Base-by-base conservation (phyloP, 23 tunicate species). In the Halocynthia roretzi region DNA sequence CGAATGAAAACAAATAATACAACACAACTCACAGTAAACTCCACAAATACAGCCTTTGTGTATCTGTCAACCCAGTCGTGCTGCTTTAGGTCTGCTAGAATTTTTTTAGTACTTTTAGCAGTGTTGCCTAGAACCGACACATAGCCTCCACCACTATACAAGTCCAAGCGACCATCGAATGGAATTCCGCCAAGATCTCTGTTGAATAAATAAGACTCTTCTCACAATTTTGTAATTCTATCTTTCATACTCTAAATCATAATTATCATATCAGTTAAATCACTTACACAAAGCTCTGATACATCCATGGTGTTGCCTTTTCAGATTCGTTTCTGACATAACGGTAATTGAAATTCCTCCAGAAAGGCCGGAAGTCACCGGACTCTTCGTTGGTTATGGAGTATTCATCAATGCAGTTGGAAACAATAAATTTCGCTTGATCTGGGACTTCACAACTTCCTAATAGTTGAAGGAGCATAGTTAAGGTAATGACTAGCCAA, bases 121-220 rank as follows among this genome's bases (percentile, higher is more conserved):
- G 89, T 91, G 70, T 81, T 82, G 0, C 87, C 91, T 44, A 91
- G 80, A 8, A 84, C 85, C 10, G 86, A 84, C 21, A 87, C 80
- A 54, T 91, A 91, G 6, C 97, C 97, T 15, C 97, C 97, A 54
- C 97, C 97, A 61, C 77, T 77, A 76, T 91, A 85, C 72, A 77
- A 62, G 71, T 86, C 68, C 9, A 70, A 17, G 55, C 57, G 8
- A 8, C 91, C 97, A 21, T 81, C 56, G 61, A 57, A 91, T 9
- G 91, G 91, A 19, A 65, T 65, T 10, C 97, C 97, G 63, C 76
- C 95, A 7, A 88, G 81, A 10, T 88, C 81, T 6, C 96, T 89
- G 77, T 8, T 64, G 67, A 50, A 52, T 9, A 71, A 62, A 10
- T 12, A 67, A 10, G 14, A 71, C 2, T 48, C 10, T 12, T 4